Base-by-base conservation (phyloP, 2,113 vertebrate genomes). In the Camelus bactrianus region DNA sequence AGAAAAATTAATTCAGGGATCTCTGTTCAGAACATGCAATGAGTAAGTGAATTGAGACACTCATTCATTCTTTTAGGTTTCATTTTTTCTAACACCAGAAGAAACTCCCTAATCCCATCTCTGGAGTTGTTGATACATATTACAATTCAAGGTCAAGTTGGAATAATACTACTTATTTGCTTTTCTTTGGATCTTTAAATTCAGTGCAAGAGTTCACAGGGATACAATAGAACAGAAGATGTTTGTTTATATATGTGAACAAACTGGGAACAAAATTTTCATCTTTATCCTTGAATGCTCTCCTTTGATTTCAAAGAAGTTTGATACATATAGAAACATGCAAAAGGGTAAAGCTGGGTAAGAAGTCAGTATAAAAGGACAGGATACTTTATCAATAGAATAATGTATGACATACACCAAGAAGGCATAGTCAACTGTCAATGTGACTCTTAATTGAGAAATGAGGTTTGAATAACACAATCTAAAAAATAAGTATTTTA, bases 131-230 rank as follows among this genome's bases (percentile, higher is more conserved):
- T 85, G 64, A 85, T 94, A 79, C 54, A 75, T 67, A 70, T 89
- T 97, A 62, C 9, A 89, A 64, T 76, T 93, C 69, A 84, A 75
- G 70, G 52, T 84, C 70, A 97, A 65, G 17, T 76, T 93, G 69
- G 30, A 97, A 80, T 83, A 42, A 70, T 79, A 52, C 35, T 92
- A 89, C 52, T 80, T 86, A 82, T 85, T 87, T 96, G 62, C 24
- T 96, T 97, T 96, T 35, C 79, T 96, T 94, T 96, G 82, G 15
- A 89, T 96, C 67, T 96, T 97, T 93, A 70, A 85, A 62, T 69
- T 92, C 32, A 89, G 52, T 75, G 14, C 56, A 93, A 95, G 54
- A 86, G 16, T 79, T 96, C 42, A 93, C 52, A 97, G 26, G 69
- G 17, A 96, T 73, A 76, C 2, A 91, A 79, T 94, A 97, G 96